Conservation (phyloP, 2,888 invertebrate species). For the Callimorpha dominula region DNA sequence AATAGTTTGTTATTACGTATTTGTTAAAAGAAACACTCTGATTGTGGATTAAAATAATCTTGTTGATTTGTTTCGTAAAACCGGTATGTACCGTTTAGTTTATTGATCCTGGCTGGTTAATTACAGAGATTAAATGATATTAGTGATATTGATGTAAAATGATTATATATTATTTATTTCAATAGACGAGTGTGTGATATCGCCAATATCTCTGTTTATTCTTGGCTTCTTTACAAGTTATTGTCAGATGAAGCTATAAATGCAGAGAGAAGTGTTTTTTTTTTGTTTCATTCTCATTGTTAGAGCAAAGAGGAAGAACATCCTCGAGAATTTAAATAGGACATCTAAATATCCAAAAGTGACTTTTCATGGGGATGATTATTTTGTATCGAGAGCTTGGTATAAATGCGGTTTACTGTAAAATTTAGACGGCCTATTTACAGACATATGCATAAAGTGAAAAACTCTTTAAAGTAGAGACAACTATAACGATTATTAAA, state of each 20-base stretch:
- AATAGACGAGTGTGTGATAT: neutral
- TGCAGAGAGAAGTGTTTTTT: neutral
- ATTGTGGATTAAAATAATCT: constrained; percentile 40
- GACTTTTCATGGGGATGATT: too few species aligned
- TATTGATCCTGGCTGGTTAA: constrained; percentile 42
- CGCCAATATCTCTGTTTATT: constrained; percentile 13
- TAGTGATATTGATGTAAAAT: constrained; percentile 15
- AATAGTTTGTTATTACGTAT: neutral
- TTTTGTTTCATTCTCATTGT: neutral
- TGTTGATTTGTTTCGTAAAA: constrained; percentile 29
- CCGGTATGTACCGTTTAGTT: constrained; percentile 45
- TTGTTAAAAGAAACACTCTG: constrained; percentile 11
- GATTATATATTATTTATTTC: constrained; percentile 10
- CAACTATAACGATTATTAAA: too few species aligned
- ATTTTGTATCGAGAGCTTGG: too few species aligned
- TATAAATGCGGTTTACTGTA: too few species aligned
- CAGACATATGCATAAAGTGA: too few species aligned
- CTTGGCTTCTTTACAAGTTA: neutral
- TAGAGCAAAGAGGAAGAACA: neutral
- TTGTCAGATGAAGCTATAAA: constrained; percentile 26
- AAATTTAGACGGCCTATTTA: too few species aligned
- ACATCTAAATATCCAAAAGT: too few species aligned
- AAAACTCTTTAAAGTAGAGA: too few species aligned
- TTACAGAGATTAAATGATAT: constrained; percentile 35
- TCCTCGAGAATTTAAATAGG: too few species aligned